Base-by-base conservation (phyloP, 2,888 invertebrate species). In the Pristionchus japonicus region DNA sequence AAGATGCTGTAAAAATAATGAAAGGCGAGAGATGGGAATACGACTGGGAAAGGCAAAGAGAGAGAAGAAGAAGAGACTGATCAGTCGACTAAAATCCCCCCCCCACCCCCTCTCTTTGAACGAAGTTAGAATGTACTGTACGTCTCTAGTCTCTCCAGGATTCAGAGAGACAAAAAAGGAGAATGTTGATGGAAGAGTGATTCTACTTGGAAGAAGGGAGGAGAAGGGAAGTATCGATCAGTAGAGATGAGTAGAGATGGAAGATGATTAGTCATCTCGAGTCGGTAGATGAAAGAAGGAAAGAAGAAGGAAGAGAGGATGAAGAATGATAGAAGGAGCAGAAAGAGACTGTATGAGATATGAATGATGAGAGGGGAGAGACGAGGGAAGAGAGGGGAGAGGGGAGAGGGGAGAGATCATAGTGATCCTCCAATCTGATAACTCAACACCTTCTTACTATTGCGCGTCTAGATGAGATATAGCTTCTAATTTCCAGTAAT, bases 1-100 rank as follows among this genome's bases (percentile, higher is more conserved):
- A 47, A 84, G 84, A 61, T 37, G 84, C 57, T 61, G 84, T 84
- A 84, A 84, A 84, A 57, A 84, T 84, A 84, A 84, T 84, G 84
- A 84, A 84, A 84, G 84, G 57, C 37, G 84, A 52, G 34, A 49
- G 57, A 47, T 31, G 52, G 37, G 84, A 47, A 84, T 84, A 84
- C 43, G 84, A 47, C 84, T 84, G 84, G 84, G 84, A 84, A 84
- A 84, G 84, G 74, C 74, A 74, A 61, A 37, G 61, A 84, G 61
- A 20, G 57, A 84, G 61, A 57, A n/a, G 37, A 61, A 57, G 23
- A 34, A n/a, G n/a, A 37, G n/a, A 57, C 11, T 40, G 84, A 84
- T 27, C 15, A 37, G 37, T 20, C 15, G 52, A 15, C 23, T 3
- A 27, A 20, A 49, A 23, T 43, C n/a, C n/a, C n/a, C n/a, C n/a